Conservation (phyloP, 2,888 invertebrate species). For the Temnothorax ravouxi region DNA sequence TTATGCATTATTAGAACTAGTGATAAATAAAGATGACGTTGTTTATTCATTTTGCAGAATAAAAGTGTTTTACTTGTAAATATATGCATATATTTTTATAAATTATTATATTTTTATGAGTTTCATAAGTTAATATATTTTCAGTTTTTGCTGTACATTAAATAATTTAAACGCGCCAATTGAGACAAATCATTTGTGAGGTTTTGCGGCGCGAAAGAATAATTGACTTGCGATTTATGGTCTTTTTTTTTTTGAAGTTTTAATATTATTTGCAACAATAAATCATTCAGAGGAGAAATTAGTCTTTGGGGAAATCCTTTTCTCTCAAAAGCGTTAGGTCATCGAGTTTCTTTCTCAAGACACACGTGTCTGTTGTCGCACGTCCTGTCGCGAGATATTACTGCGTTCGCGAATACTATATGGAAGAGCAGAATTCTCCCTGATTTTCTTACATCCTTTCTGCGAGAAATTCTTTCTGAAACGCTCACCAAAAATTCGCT, state of each 20-base stretch:
- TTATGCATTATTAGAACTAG: neutral
- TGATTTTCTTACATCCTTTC: neutral
- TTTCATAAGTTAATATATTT: neutral
- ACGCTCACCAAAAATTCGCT: neutral
- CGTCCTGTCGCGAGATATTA: neutral
- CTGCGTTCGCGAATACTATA: neutral
- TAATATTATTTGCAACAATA: conserved; percentile 24
- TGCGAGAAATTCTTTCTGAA: neutral
- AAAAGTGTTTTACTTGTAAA: neutral
- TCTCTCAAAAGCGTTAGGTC: neutral
- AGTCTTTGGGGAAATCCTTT: conserved; percentile 54
- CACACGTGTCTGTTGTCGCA: conserved; percentile 23
- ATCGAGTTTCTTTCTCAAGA: neutral
- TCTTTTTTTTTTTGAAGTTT: conserved; percentile 17
- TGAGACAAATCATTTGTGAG: neutral
- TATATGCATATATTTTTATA: neutral
- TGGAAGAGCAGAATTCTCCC: neutral
- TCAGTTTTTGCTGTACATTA: neutral
- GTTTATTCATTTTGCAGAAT: neutral
- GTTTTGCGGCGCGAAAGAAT: neutral
- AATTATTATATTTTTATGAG: neutral
- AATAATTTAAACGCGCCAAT: neutral
- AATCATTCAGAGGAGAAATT: conserved; percentile 26
- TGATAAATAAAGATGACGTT: neutral
- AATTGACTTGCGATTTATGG: neutral